Evolutionary conservation across 1,140 invertebrate species (phyloP).

Genomic region (Melanaphis sacchari): DNA sequence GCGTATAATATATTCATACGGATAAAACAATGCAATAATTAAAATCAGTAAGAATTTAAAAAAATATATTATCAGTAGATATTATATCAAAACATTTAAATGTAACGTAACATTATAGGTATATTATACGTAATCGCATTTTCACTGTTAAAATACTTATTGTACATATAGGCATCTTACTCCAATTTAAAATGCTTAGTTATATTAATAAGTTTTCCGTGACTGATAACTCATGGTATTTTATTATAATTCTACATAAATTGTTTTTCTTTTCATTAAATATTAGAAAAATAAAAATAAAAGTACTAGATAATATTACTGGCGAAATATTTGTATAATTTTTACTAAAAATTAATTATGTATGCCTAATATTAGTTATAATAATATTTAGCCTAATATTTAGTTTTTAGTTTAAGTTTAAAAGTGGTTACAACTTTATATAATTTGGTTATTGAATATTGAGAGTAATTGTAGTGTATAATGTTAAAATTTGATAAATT

Average conservation of each 20-base stretch:
- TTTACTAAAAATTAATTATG: no score
- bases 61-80: background rate
- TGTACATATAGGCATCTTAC: background rate
- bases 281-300: no score
- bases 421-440: background rate
- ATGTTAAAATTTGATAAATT: background rate
- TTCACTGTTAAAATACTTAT: background rate
- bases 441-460: background rate
- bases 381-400: no score
- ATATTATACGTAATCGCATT: no score
- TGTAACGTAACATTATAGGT: no score
- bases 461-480: background rate
- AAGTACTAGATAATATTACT: no score
- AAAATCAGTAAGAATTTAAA: background rate
- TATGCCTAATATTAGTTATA: background rate
- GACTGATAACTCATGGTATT: background rate
- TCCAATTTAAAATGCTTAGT: background rate
- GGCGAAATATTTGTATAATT: no score
- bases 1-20: background rate
- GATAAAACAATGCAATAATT: background rate
- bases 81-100: no score
- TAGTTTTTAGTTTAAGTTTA: background rate
- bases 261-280: no score
- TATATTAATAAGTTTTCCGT: background rate
- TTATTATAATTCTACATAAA: background rate